Evolutionary conservation across 2,797 vertebrate genomes (phyloP), one percentile per base, ranked within the genome.

Genomic region (Trachops cirrhosus): DNA sequence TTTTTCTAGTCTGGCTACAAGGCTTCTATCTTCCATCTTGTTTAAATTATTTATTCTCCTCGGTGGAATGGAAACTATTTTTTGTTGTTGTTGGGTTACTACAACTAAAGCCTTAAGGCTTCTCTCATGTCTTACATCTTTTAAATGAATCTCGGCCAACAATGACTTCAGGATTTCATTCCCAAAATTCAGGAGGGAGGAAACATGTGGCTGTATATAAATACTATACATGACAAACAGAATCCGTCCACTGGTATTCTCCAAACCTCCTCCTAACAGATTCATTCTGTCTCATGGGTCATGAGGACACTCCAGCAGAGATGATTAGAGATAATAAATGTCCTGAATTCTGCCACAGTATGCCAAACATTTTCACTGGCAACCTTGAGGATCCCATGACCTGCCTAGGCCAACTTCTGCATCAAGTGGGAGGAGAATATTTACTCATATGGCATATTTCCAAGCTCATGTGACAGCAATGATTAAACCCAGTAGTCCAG

Each of bases 161-260:
- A 74, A 24, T 86, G 88, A 93, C 54, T 86, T 95, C 54, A 83
- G 54, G 59, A 34, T 68, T 34, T 46, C 29, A 83, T 86, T 95
- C 70, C 46, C 86, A 52, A 91, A 73, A 86, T 78, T 78, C 39
- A 78, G 15, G 22, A 93, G 12, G 34, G 32, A 7, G 50, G 89
- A 84, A 90, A 64, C 37, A 24, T 64, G 48, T 41, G 37, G 57
- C 6, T 89, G 7, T 54, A 41, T 44, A 46, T 62, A 82, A 88
- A 89, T 18, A 75, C n/a, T 68, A 10, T 46, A 50, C 14, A 29
- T 78, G 59, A 54, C 85, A 91, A 86, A 39, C 68, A 32, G 39
- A 82, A 34, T 74, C 16, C 5, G 5, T 62, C 3, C 12, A 32
- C 57, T 67, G 32, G 29, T 39, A 37, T 34, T 86, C 84, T 67